Evolutionary conservation across 2,797 vertebrate genomes (phyloP), one percentile per base, ranked within the genome.

Genomic region (Sphenodon punctatus): DNA sequence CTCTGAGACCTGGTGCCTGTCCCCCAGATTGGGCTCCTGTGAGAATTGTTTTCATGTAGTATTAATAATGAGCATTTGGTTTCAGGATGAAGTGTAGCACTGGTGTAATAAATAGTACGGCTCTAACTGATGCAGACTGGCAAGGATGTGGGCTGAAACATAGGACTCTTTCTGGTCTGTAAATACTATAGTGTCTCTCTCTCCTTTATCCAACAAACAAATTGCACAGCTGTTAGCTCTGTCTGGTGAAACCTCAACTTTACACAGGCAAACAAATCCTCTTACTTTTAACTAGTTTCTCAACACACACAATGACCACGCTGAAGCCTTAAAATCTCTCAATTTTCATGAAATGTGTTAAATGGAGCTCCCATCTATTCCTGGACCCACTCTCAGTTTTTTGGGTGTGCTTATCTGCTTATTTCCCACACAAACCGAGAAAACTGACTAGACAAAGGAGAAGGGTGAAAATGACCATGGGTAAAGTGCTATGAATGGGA

Each of bases 391-490:
- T 49, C 32, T n/a, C n/a, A n/a, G n/a, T n/a, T n/a, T n/a, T n/a
- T n/a, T n/a, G n/a, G n/a, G n/a, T n/a, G n/a, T n/a, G n/a, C n/a
- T n/a, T n/a, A n/a, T n/a, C n/a, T n/a, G n/a, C n/a, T n/a, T n/a
- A n/a, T n/a, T n/a, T n/a, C 3, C 17, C 12, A 8, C 30, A 46
- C 51, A 32, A 9, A 0, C 1, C 7, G 32, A 20, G 23, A 32
- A 58, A 34, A 34, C 20, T 36, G 32, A 23, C 32, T 34, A 5
- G 58, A 51, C 36, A n/a, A 22, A 20, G 20, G 11, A 23, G 55
- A 36, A 22, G 34, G 58, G 36, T 13, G 32, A 34, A 15, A 1
- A 30, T n/a, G 16, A 17, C 46, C 53, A 20, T 34, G 38, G 51
- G 45, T 45, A 45, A 48, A 20, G 48, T 4, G 15, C 39, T 36